Conservation (phyloP, 2,888 invertebrate species). For the Agonum fuliginosum region DNA sequence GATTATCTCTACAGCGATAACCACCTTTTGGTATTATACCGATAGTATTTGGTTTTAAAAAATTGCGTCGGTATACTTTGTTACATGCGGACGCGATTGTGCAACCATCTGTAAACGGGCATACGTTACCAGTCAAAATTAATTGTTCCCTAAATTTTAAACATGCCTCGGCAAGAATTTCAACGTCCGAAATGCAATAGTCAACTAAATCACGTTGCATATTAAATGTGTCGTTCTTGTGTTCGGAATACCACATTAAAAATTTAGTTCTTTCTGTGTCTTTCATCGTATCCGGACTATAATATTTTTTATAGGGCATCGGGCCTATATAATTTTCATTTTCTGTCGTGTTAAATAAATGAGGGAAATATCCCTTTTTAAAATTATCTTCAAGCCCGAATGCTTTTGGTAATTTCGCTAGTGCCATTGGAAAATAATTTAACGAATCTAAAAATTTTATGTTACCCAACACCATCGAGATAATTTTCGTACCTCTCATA, state of each 20-base stretch:
- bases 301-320: slow-evolving; percentile 61
- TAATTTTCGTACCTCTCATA: slow-evolving; percentile 59
- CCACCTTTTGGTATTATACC: background rate
- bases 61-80: slow-evolving; percentile 60
- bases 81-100: slow-evolving; percentile 64
- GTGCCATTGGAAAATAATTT: slow-evolving; percentile 66
- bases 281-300: slow-evolving; percentile 62
- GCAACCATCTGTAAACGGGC: slow-evolving; percentile 63
- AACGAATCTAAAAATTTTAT: slow-evolving; percentile 64
- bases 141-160: slow-evolving; percentile 63
- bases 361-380: slow-evolving; percentile 65
- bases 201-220: slow-evolving; percentile 63
- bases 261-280: slow-evolving; percentile 58
- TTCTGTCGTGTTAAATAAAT: slow-evolving; percentile 64
- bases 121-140: slow-evolving; percentile 61
- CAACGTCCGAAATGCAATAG: slow-evolving; percentile 60
- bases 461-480: slow-evolving; percentile 55
- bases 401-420: slow-evolving; percentile 64
- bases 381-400: slow-evolving; percentile 62
- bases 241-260: slow-evolving; percentile 62
- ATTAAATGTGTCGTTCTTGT: slow-evolving; percentile 61
- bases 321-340: slow-evolving; percentile 64
- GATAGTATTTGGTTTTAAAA: slow-evolving; percentile 54
- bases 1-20: background rate
- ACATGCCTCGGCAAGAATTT: slow-evolving; percentile 63